phyloP scores from a whole-genome alignment of 1,140 invertebrate species.

The Paraescarpia echinospica region DNA sequence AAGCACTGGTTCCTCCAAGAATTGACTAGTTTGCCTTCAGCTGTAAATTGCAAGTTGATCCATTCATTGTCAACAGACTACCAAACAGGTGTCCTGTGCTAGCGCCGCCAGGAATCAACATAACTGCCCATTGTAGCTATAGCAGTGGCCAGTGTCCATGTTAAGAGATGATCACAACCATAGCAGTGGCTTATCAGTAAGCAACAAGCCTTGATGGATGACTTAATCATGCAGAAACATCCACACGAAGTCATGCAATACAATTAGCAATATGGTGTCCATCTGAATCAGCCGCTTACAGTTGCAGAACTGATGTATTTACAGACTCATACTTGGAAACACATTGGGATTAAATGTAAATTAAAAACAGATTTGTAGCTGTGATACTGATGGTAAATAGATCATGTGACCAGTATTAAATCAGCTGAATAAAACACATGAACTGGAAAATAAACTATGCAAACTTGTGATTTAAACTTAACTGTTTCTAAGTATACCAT shows the following conservation, averaged over 20 bases:
- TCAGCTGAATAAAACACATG: too few species aligned
- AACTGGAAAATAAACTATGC: too few species aligned
- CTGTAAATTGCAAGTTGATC: neutral
- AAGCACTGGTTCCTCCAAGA: too few species aligned
- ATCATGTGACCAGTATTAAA: neutral
- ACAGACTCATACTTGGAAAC: neutral
- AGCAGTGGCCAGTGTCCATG: neutral
- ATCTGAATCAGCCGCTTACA: neutral
- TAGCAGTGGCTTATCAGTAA: neutral
- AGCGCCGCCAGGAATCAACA: neutral
- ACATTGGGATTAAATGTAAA: neutral
- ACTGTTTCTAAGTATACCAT: too few species aligned
- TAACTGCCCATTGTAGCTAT: neutral
- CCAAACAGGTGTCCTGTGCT: neutral
- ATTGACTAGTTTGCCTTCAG: neutral
- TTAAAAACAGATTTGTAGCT: neutral
- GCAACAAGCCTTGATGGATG: neutral
- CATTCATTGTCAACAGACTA: neutral
- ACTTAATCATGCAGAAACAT: conserved; percentile 1
- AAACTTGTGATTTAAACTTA: too few species aligned
- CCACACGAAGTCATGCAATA: neutral
- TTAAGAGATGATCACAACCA: neutral
- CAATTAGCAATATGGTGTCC: conserved; percentile 5
- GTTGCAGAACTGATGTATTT: neutral
- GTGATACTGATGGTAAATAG: neutral